Percentiles rank a stretch among this genome's conserved stretches.
Evolutionary conservation across 2,797 vertebrate species (phyloP).

Genomic region (Numenius phaeopus): DNA sequence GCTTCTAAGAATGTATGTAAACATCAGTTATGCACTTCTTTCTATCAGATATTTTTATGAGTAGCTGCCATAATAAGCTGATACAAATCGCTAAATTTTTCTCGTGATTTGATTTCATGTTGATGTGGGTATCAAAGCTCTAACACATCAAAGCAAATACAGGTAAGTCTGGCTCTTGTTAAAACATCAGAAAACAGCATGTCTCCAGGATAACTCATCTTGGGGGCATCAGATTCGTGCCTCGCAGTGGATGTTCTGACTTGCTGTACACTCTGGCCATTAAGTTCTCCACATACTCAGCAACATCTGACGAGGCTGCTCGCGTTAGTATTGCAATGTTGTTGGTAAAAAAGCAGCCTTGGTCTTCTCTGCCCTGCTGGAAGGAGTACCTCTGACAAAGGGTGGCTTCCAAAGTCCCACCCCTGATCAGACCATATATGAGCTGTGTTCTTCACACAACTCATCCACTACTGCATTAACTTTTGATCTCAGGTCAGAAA

Average conservation of each 20-base stretch:
- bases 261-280: not conserved
- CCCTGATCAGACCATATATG: not conserved
- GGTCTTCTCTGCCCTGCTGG: not conserved
- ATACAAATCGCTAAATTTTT: conserved; percentile 22
- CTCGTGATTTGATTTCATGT: conserved; percentile 13
- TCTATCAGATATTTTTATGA: not conserved
- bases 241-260: not conserved
- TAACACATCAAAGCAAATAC: conserved; percentile 5
- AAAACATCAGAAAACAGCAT: not conserved
- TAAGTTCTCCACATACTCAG: not conserved
- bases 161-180: not conserved
- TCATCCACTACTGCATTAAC: not conserved
- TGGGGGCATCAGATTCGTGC: not conserved
- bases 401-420: not conserved
- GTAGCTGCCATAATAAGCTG: not conserved
- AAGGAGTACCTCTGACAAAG: not conserved
- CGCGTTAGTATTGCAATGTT: not conserved
- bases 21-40: not conserved
- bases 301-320: not conserved
- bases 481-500: not conserved
- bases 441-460: not conserved
- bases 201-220: not conserved
- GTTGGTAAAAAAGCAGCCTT: not conserved
- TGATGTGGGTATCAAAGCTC: conserved; percentile 20
- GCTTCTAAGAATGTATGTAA: not conserved